Evolutionary conservation across 2,113 vertebrate species (phyloP), one percentile per base, ranked within the genome.

Genomic region (Fulmarus glacialis): DNA sequence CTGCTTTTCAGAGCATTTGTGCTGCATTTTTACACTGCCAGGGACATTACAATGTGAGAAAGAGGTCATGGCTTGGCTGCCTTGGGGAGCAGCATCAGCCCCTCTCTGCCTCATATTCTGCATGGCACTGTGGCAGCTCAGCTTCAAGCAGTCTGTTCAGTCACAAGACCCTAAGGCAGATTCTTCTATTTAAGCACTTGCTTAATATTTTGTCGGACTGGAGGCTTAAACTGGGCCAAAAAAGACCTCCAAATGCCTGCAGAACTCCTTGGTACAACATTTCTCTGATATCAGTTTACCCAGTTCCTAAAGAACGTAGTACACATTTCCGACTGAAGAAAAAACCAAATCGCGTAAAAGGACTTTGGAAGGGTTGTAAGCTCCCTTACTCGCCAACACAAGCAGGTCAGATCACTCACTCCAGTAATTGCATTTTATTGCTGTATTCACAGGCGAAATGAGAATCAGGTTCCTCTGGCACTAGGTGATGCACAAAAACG

Each of bases 41-140:
- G 89, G 87, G 89, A 50, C 43, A 17, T 38, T 8, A 13, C 12
- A 74, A 12, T 2, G 45, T 42, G 91, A 94, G 47, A 42, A 72
- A 30, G 75, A 72, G 77, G 78, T 60, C 53, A 19, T 3, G 47
- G 81, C 84, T 82, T 14, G 64, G 89, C 70, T 82, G 89, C 84
- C 60, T 5, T 22, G 64, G 87, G 89, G 60, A 94, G 77, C 89
- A 91, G 73, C 91, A 82, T 1, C 91, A 68, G 70, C 70, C 43
- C 91, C 81, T 74, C 43, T 80, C 91, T 40, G 40, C 40, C 40
- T 40, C 4, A 1, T 20, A 26, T 58, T 53, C 90, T 62, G 29
- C 32, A 9, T 4, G 30, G 36, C 62, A 11, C 18, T 6, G 34
- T 4, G 27, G 79, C 66, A 71, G 91, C 74, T 70, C 67, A 16